Evolutionary conservation across 1,140 invertebrate genomes (phyloP).

Genomic region (Oncopeltus fasciatus): DNA sequence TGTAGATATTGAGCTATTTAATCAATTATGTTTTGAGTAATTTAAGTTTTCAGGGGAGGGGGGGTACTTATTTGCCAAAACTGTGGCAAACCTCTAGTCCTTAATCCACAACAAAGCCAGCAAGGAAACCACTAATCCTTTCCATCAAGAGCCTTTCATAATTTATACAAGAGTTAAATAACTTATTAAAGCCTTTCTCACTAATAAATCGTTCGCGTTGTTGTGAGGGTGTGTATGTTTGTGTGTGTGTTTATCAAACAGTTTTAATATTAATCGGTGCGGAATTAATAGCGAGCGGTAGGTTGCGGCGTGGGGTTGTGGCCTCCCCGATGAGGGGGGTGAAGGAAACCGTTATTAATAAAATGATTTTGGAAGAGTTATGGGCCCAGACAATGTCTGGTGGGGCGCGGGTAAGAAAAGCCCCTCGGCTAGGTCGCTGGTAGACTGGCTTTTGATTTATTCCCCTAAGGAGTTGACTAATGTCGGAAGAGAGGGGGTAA

Average conservation of each 20-base stretch:
- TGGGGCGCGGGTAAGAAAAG: background rate
- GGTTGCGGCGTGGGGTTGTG: background rate
- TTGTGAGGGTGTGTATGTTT: too few relatives aligned
- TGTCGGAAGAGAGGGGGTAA: too few relatives aligned
- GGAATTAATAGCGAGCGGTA: background rate
- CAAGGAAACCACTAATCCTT: background rate
- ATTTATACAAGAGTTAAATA: background rate
- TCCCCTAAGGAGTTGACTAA: background rate
- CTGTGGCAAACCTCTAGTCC: too few relatives aligned
- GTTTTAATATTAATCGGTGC: background rate
- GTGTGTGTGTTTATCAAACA: background rate
- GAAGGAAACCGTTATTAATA: background rate
- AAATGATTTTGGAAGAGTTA: background rate
- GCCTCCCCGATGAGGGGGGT: too few relatives aligned
- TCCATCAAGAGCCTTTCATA: background rate
- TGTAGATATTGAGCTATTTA: too few relatives aligned
- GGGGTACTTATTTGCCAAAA: too few relatives aligned
- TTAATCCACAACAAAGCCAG: too few relatives aligned
- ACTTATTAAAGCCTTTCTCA: background rate
- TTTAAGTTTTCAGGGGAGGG: too few relatives aligned
- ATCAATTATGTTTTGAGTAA: too few relatives aligned
- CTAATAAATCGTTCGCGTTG: background rate
- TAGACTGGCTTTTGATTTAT: background rate
- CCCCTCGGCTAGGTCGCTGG: background rate
- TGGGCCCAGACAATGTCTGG: background rate